These are phyloP conservation scores for Papilio xuthus DNA, from an alignment of 1,140 invertebrate species.

Conservation along the genomic window DNA sequence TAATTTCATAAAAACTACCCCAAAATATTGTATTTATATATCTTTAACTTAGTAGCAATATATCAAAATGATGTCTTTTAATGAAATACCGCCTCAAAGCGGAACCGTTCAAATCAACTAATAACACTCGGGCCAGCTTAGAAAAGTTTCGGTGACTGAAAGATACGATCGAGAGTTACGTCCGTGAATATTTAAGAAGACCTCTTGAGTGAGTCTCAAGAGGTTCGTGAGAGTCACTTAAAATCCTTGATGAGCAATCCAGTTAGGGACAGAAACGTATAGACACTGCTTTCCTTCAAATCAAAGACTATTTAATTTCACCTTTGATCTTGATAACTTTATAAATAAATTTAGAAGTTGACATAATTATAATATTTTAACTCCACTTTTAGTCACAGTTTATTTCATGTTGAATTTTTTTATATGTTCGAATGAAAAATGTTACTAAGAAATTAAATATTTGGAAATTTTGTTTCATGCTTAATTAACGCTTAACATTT, in stretches of 20 bases:
- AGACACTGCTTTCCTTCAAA: slow-evolving; percentile 38
- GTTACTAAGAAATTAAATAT: background rate
- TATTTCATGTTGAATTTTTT: background rate
- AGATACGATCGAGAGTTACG: slow-evolving; percentile 68
- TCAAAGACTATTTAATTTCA: slow-evolving; percentile 38
- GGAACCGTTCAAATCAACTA: slow-evolving; percentile 51
- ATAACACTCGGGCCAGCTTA: slow-evolving; percentile 57
- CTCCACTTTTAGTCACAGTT: background rate
- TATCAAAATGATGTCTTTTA: slow-evolving; percentile 1
- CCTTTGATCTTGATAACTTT: slow-evolving; percentile 7
- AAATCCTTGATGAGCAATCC: slow-evolving; percentile 76
- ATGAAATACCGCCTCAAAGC: slow-evolving; percentile 19
- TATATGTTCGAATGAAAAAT: background rate
- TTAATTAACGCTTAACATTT: background rate
- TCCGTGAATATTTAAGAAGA: slow-evolving; percentile 75
- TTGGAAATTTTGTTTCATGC: background rate
- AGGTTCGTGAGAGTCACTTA: slow-evolving; percentile 65
- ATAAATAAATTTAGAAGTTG: background rate
- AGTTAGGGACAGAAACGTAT: slow-evolving; percentile 53
- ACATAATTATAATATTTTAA: background rate
- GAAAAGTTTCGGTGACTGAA: slow-evolving; percentile 63
- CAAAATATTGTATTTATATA: background rate
- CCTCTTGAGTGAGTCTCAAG: slow-evolving; percentile 66
- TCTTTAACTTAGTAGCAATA: background rate
- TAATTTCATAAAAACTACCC: background rate